Evolutionary conservation across 2,113 vertebrate genomes (phyloP), one percentile per base, ranked within the genome.

Genomic region (Boulengeromyrus knoepffleri): DNA sequence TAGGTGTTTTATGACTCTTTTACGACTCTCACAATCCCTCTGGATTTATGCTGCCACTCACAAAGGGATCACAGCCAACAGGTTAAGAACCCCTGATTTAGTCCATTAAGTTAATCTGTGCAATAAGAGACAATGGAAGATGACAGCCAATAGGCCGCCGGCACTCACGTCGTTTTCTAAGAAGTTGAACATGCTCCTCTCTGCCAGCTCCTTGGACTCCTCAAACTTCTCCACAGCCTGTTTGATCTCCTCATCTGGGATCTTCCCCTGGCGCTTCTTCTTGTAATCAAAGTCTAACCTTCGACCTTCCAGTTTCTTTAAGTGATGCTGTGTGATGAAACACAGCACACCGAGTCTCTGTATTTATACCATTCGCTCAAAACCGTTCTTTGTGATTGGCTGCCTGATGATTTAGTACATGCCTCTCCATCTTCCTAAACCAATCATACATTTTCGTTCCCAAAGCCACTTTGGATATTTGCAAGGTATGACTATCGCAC

Each of bases 131-230:
- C 13, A 31, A 39, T 36, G 13, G 50, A n/a, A 50, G 27, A 15
- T 49, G 50, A 27, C 10, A 42, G 80, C 42, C 24, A 17, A 47
- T 50, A 2, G 31, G 47, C 70, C 24, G 1, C 9, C 47, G 17
- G 6, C 31, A 95, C 97, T 97, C 95, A 99, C 98, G 88, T 99
- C 98, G 42, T 98, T 99, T 94, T 99, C 98, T 95, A 99, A 94
- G 92, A 99, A 99, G 96, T 99, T 97, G 94, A 97, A 98, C 98
- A 99, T 99, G 96, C 97, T 98, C 93, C 97, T 96, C 95, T 98
- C 97, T 13, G 98, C 97, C 93, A 99, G 92, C n/a, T 98, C 98
- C 94, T 97, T 98, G 91, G 98, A 98, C 92, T 99, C 98, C 89
- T 99, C 97, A 90, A 99, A 99, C 93, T 99, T 99, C 93, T 98